Conservation (phyloP, 2,888 invertebrate genomes). For the Sminthurides aquaticus region DNA sequence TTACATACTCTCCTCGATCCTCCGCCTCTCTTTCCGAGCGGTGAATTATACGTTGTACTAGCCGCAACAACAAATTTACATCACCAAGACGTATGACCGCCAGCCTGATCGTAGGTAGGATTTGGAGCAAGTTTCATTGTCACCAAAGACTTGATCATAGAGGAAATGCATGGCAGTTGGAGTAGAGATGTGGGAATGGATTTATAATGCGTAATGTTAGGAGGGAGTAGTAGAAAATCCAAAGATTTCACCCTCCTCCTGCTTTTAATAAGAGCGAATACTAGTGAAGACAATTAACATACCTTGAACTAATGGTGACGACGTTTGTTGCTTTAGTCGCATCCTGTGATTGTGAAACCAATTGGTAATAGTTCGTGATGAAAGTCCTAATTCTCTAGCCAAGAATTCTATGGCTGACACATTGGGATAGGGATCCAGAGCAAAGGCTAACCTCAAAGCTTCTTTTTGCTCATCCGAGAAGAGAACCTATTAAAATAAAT, state of each 20-base stretch:
- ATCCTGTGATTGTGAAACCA: constrained; percentile 99
- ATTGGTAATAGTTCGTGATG: constrained; percentile 93
- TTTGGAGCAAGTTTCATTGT: too few relatives aligned
- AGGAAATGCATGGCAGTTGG: too few relatives aligned
- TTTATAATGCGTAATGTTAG: too few relatives aligned
- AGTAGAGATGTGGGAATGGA: too few relatives aligned
- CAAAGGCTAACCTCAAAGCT: constrained; percentile 85
- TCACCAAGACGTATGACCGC: too few relatives aligned
- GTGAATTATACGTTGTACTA: background rate
- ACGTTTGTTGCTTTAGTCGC: constrained; percentile 78
- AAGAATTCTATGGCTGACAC: constrained; percentile 92
- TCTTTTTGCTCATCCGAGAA: constrained; percentile 99
- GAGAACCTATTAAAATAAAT: constrained; percentile 55
- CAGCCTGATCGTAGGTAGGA: too few relatives aligned
- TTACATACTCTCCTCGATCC: too few relatives aligned
- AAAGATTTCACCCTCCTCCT: too few relatives aligned
- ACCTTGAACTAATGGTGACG: constrained; percentile 42
- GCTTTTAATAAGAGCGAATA: too few relatives aligned
- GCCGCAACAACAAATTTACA: background rate
- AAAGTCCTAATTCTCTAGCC: constrained; percentile 80
- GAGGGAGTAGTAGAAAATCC: too few relatives aligned
- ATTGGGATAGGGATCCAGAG: constrained; percentile 93
- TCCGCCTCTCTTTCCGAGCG: constrained; percentile 10
- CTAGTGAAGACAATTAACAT: constrained; percentile 25
- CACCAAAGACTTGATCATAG: too few relatives aligned